A percentile compares a stretch with the other conserved stretches of the same genome.
These are phyloP conservation scores for Drosophila triauraria DNA, from an alignment of 1,140 invertebrate species.

Conservation along the genomic window DNA sequence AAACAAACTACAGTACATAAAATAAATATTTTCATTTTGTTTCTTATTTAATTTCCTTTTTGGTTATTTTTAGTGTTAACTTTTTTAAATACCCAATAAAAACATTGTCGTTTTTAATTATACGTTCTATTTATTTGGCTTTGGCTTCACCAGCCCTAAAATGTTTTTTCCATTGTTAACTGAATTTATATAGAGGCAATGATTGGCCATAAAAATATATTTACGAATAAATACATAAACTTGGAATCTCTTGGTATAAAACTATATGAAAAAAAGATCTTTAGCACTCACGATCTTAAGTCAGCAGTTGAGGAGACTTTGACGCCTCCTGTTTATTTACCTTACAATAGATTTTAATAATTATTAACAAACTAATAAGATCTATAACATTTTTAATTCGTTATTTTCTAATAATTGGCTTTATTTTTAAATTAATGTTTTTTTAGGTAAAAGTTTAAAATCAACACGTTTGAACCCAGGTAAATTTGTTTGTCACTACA, in stretches of 20 bases:
- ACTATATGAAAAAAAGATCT: constrained; percentile 8
- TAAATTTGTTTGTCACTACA: neutral
- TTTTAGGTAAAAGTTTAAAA: too few species aligned
- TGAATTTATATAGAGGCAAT: constrained; percentile 9
- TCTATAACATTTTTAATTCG: too few species aligned
- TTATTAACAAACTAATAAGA: too few species aligned
- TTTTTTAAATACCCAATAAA: constrained; percentile 9
- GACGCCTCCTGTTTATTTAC: too few species aligned
- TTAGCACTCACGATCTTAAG: neutral
- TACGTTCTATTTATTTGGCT: constrained; percentile 1
- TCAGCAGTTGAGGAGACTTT: too few species aligned
- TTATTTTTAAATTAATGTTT: too few species aligned
- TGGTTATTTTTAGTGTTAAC: constrained; percentile 5
- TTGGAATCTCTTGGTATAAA: constrained; percentile 2
- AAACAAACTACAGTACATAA: neutral
- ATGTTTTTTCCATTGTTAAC: constrained; percentile 6
- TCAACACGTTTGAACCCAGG: too few species aligned
- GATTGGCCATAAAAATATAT: constrained; percentile 3
- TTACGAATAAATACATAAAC: constrained; percentile 24
- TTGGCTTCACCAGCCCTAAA: neutral
- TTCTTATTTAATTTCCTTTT: constrained; percentile 9
- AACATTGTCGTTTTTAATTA: neutral
- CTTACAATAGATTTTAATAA: too few species aligned
- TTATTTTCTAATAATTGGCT: too few species aligned
- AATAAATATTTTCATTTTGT: constrained; percentile 5